Evolutionary conservation across 2,113 vertebrate species (phyloP).

Genomic region (Rhea americana): DNA sequence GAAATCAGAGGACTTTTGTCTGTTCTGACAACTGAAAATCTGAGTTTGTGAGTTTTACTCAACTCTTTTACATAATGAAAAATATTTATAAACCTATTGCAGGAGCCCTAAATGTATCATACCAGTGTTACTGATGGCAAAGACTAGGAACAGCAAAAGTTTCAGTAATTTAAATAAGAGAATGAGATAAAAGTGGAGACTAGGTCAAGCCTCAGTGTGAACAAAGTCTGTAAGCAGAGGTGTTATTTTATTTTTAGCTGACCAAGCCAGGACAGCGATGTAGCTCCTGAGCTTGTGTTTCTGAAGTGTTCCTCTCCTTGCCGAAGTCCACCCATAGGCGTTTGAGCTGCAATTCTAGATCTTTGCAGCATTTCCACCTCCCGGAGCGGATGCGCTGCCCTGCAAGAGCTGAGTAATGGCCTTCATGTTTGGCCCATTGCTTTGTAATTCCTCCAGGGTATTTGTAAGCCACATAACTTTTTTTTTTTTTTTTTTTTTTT

Average conservation of each 20-base stretch:
- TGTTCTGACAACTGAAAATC: neutral
- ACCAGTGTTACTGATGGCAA: neutral
- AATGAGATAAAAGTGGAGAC: neutral
- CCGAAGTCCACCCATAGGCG: neutral
- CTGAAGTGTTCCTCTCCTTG: neutral
- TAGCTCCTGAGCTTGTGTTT: neutral
- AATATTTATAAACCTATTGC: neutral
- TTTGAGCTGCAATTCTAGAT: neutral
- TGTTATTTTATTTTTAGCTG: neutral
- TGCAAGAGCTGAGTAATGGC: neutral
- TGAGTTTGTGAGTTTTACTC: neutral
- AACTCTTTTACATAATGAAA: neutral
- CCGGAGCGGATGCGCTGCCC: neutral
- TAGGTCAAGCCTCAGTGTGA: neutral
- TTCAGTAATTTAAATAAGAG: neutral
- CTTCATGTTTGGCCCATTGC: neutral
- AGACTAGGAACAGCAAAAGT: neutral
- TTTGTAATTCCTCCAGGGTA: neutral
- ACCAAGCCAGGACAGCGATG: neutral
- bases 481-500: neutral
- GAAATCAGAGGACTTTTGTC: neutral
- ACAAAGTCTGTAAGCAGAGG: neutral
- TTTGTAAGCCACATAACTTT: neutral
- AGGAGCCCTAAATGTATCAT: neutral
- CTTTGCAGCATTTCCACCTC: neutral